Base-by-base conservation (phyloP, 2,888 invertebrate genomes). In the Sinohyriopsis cumingii region DNA sequence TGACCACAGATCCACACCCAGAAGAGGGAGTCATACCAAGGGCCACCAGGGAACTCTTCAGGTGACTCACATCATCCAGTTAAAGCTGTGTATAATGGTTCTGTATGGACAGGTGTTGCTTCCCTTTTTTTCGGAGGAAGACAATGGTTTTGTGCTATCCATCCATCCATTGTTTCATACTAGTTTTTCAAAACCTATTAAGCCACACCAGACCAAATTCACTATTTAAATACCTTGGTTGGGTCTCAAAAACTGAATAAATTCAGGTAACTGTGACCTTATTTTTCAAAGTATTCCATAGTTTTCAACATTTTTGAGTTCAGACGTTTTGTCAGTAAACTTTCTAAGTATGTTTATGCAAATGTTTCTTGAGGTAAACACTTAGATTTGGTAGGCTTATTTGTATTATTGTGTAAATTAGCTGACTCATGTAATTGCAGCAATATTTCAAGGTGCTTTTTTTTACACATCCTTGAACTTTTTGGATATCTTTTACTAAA, bases 21-120 rank as follows among this genome's bases (percentile, higher is more conserved):
- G 85, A 86, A 66, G 87, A 88, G 65, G 87, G 87, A 0, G 84
- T 88, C 62, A 84, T 87, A 65, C 87, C 87, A 3, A 66, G 87
- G 57, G 86, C 87, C 24, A 82, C 84, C 3, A 78, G 85, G 64
- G 87, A 88, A 70, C 76, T 88, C 4, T 87, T 87, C 75, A 84
- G 85, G 87, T 87, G 67, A 45, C 15, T 45, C 1, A 55, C 5
- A 64, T 55, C n/a, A 62, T 62, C 12, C n/a, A 57, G 15, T 24
- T 22, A 22, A 57, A 24, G 12, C 24, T 57, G 57, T 57, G 3
- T n/a, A 24, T 57, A 57, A 9, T 57, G 9, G 18, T 57, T 3
- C 4, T 57, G 24, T 57, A 19, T 15, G 1, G 20, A 57, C n/a
- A 57, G 57, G 57, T n/a, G 3, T 22, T 20, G 57, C 45, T 45